A percentile compares a stretch with the other conserved stretches of the same genome.
Evolutionary conservation across 2,113 vertebrate species (phyloP).

Genomic region (Prinia subflava): DNA sequence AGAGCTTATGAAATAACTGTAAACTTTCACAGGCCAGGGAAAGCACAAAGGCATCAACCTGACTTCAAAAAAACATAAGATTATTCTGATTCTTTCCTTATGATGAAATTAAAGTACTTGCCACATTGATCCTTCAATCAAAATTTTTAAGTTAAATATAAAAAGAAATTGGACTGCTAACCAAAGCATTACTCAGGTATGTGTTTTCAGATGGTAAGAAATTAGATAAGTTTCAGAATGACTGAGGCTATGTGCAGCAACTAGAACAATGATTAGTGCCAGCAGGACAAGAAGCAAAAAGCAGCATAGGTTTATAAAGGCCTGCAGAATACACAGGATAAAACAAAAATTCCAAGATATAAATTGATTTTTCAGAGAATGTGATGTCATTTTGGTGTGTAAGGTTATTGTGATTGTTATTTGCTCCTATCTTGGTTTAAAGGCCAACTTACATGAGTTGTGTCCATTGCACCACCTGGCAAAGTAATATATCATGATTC

Average conservation of each 20-base stretch:
- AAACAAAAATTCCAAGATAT: background rate
- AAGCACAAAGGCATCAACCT: background rate
- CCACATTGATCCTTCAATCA: background rate
- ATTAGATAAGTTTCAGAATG: background rate
- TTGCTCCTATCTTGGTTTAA: background rate
- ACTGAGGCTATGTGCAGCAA: background rate
- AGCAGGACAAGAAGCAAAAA: background rate
- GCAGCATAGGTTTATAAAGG: background rate
- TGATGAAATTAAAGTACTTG: background rate
- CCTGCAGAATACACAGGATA: background rate
- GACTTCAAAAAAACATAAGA: background rate
- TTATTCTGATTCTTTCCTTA: background rate
- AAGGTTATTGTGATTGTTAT: background rate
- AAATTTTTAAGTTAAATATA: background rate
- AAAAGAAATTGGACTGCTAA: background rate
- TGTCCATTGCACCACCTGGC: background rate
- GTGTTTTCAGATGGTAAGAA: background rate
- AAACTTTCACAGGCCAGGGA: background rate
- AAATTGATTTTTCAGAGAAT: background rate
- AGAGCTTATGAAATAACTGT: background rate
- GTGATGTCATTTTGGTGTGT: background rate
- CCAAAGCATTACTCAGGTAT: background rate
- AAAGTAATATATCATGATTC: background rate
- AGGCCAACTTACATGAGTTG: background rate
- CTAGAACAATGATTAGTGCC: background rate